Evolutionary conservation across 2,113 vertebrate species (phyloP).

Genomic region (Delphinapterus leucas): DNA sequence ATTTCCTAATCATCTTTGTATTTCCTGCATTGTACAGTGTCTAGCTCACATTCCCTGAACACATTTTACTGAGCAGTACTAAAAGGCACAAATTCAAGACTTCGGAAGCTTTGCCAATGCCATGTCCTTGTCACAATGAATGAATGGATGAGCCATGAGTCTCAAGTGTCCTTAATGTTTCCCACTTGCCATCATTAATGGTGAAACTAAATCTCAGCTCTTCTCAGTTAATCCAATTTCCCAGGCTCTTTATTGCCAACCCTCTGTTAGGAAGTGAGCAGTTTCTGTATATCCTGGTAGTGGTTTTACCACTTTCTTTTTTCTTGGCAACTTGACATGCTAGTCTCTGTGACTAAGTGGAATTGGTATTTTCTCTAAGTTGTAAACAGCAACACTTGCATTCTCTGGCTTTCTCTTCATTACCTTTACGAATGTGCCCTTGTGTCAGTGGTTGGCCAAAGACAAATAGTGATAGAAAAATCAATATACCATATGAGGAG

Average conservation of each 20-base stretch:
- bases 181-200: background rate
- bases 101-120: slow-evolving; percentile 2
- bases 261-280: background rate
- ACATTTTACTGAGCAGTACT: background rate
- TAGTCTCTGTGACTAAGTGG: background rate
- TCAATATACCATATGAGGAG: background rate
- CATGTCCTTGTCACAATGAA: background rate
- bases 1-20: background rate
- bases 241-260: background rate
- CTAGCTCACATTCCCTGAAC: background rate
- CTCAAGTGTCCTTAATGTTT: background rate
- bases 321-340: background rate
- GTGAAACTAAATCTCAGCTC: background rate
- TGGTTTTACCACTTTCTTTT: background rate
- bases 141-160: slow-evolving; percentile 19
- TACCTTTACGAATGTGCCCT: background rate
- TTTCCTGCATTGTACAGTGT: background rate
- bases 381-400: background rate
- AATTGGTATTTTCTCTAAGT: background rate
- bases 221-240: slow-evolving; percentile 1
- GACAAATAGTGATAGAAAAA: background rate
- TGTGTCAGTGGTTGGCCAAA: background rate
- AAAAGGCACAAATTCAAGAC: background rate
- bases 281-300: background rate
- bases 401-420: background rate